phyloP scores from a whole-genome alignment of 2,113 vertebrate genomes.

The Piaya cayana region DNA sequence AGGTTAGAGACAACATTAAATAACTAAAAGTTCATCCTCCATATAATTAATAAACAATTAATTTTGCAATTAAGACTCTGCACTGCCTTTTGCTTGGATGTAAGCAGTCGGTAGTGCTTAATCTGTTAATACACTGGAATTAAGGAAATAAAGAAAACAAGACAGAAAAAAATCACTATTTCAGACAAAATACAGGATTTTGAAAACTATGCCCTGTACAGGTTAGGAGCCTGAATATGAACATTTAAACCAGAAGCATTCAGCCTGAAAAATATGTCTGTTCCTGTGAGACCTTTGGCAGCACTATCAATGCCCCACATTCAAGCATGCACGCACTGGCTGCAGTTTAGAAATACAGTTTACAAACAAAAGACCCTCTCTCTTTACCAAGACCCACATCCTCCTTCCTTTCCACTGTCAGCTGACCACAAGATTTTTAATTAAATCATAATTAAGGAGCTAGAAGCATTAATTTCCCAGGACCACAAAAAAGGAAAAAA shows the following conservation, averaged over 20 bases:
- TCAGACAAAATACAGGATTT: neutral
- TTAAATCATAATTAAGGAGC: conserved; percentile 49
- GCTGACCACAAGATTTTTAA: conserved; percentile 4
- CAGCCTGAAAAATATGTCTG: neutral
- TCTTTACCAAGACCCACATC: neutral
- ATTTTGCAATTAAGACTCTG: neutral
- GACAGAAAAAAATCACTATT: neutral
- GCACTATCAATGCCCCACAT: neutral
- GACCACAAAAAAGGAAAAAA: neutral
- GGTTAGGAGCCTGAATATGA: neutral
- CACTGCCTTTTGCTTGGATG: neutral
- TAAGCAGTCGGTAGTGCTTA: neutral
- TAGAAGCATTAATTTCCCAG: neutral
- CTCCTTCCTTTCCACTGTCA: neutral
- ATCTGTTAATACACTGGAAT: neutral
- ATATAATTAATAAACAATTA: neutral
- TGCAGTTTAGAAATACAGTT: neutral
- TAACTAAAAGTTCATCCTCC: neutral
- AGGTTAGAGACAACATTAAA: neutral
- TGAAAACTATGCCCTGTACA: neutral
- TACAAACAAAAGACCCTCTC: conserved; percentile 34
- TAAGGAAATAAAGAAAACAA: neutral
- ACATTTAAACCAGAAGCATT: neutral
- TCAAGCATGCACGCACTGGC: neutral
- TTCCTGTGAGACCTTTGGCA: neutral